phyloP scores from a whole-genome alignment of 2,888 invertebrate genomes.

The Thyatira batis region DNA sequence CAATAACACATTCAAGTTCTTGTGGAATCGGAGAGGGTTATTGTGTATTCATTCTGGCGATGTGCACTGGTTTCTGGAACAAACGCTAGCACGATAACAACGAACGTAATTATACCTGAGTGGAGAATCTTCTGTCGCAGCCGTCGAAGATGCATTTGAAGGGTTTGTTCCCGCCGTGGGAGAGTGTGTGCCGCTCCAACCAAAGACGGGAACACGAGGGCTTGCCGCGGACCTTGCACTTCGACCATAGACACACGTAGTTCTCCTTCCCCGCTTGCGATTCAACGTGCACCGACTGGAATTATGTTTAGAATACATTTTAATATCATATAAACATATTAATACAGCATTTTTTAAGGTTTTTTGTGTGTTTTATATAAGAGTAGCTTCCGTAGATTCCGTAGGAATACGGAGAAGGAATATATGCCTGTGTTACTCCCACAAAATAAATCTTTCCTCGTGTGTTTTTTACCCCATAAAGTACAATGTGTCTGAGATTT shows the following conservation, averaged over 20 bases:
- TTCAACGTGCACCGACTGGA: slow-evolving; percentile 91
- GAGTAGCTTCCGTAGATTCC: no score
- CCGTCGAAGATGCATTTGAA: slow-evolving; percentile 98
- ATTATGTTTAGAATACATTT: slow-evolving; percentile 23
- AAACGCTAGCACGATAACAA: slow-evolving; percentile 10
- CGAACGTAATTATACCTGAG: slow-evolving; percentile 86
- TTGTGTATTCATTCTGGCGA: slow-evolving; percentile 46
- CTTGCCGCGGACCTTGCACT: slow-evolving; percentile 96
- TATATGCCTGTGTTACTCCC: no score
- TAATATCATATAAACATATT: no score
- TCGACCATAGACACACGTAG: slow-evolving; percentile 95
- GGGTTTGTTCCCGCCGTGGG: slow-evolving; percentile 96
- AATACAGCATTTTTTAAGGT: no score
- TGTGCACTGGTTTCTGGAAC: slow-evolving; percentile 16
- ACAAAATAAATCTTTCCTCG: no score
- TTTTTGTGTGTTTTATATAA: no score
- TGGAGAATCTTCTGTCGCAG: slow-evolving; percentile 93
- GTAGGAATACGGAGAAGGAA: no score
- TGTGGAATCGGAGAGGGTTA: slow-evolving; percentile 27
- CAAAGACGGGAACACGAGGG: slow-evolving; percentile 95
- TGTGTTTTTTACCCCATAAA: no score
- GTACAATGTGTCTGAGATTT: no score
- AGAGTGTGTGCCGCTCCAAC: slow-evolving; percentile 95
- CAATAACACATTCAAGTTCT: slow-evolving; percentile 37
- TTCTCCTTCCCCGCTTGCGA: slow-evolving; percentile 91